phyloP scores from a whole-genome alignment of 2,797 vertebrate genomes.

The Pseudocheirus occidentalis region DNA sequence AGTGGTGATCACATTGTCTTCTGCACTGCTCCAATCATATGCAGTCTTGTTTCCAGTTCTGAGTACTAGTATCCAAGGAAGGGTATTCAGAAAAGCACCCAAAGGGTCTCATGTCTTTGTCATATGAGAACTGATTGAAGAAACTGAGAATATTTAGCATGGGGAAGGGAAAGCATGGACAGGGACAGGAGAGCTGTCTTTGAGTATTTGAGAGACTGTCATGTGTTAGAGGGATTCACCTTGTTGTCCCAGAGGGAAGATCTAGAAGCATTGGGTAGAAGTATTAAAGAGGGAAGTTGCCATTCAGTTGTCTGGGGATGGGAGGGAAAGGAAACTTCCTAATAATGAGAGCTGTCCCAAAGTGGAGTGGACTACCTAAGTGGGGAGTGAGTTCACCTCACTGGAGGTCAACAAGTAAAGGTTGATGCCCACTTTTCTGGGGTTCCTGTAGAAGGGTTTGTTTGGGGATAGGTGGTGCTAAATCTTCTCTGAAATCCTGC shows the following conservation, averaged over 20 bases:
- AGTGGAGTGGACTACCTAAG: background rate
- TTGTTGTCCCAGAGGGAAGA: background rate
- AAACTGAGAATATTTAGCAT: background rate
- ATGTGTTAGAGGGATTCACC: background rate
- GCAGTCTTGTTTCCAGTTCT: background rate
- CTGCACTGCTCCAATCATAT: background rate
- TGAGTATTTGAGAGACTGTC: background rate
- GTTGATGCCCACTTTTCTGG: background rate
- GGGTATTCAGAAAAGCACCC: background rate
- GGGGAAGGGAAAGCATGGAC: background rate
- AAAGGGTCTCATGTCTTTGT: background rate
- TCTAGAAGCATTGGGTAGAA: background rate
- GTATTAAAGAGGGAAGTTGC: background rate
- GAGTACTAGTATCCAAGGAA: background rate
- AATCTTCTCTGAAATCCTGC: background rate
- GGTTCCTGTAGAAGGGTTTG: background rate
- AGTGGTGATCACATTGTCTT: background rate
- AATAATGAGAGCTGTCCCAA: background rate
- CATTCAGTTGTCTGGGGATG: background rate
- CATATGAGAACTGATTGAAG: background rate
- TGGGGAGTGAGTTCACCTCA: background rate
- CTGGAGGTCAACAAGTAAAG: background rate
- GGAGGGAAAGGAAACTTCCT: background rate
- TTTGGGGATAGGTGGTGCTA: background rate
- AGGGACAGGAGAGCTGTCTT: background rate